Conservation (phyloP, 2,113 vertebrate genomes). For the Anas platyrhynchos region DNA sequence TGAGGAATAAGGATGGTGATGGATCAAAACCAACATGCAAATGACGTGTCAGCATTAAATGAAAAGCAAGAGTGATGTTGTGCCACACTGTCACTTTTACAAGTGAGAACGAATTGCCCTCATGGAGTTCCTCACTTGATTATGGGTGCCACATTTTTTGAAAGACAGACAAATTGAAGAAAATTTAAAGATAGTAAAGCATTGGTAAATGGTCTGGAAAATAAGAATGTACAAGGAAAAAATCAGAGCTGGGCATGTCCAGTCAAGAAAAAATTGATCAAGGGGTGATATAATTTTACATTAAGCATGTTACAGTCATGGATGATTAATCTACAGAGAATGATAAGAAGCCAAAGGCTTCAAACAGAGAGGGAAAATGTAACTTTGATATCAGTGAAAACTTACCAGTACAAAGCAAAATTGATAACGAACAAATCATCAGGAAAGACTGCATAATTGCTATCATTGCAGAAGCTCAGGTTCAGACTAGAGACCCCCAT, state of each 20-base stretch:
- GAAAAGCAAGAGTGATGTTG: background rate
- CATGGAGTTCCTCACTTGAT: background rate
- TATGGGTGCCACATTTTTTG: background rate
- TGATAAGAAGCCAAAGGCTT: conserved; percentile 17
- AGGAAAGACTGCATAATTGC: background rate
- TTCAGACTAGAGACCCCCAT: background rate
- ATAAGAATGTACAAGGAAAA: background rate
- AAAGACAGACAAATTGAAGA: conserved; percentile 33
- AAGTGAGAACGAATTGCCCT: background rate
- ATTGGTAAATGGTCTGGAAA: conserved; percentile 18
- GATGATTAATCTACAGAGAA: conserved; percentile 4
- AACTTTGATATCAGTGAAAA: background rate
- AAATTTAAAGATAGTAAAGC: background rate
- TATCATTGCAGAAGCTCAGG: background rate
- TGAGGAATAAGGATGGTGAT: background rate
- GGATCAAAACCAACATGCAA: background rate
- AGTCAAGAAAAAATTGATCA: background rate
- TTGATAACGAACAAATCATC: background rate
- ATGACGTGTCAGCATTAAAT: background rate
- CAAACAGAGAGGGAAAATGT: background rate
- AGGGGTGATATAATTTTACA: conserved; percentile 28
- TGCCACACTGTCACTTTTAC: background rate
- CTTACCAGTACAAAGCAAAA: background rate
- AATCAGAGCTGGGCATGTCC: background rate
- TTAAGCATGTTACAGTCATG: background rate